These are phyloP conservation scores for Dipodomys merriami DNA, from an alignment of 2,113 vertebrate species.

Conservation along the genomic window DNA sequence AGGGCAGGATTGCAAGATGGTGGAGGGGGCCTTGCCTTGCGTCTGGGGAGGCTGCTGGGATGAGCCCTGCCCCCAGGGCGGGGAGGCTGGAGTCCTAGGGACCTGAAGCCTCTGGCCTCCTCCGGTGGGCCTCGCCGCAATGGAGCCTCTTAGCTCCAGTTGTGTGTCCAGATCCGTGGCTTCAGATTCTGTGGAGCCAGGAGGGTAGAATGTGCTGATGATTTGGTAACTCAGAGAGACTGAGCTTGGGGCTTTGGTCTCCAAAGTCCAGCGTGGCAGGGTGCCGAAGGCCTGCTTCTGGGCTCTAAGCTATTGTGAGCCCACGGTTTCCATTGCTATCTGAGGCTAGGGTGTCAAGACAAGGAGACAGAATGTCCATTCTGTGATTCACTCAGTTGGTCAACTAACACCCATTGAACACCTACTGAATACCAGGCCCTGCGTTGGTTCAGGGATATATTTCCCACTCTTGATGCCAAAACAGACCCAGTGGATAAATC, in stretches of 20 bases:
- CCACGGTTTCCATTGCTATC: not conserved
- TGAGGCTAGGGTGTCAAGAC: not conserved
- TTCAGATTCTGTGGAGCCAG: not conserved
- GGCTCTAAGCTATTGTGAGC: not conserved
- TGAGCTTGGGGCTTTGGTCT: not conserved
- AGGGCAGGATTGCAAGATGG: not conserved
- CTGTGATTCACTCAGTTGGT: not conserved
- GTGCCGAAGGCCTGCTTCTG: not conserved
- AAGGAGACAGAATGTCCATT: not conserved
- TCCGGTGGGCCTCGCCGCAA: not conserved
- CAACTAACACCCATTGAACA: not conserved
- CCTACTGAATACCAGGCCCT: not conserved
- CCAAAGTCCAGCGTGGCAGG: too few relatives aligned
- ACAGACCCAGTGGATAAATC: not conserved
- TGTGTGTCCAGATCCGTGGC: not conserved
- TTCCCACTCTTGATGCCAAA: not conserved
- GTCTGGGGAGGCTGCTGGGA: too few relatives aligned
- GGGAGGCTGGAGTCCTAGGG: not conserved
- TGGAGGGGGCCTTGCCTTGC: not conserved
- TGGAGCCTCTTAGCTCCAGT: not conserved
- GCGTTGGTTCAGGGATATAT: not conserved
- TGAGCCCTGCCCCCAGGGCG: accelerated
- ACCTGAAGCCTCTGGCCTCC: not conserved
- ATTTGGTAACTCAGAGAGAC: not conserved
- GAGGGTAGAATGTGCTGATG: not conserved